phyloP scores from a whole-genome alignment of 2,797 vertebrate genomes.

The Brotula barbata region DNA sequence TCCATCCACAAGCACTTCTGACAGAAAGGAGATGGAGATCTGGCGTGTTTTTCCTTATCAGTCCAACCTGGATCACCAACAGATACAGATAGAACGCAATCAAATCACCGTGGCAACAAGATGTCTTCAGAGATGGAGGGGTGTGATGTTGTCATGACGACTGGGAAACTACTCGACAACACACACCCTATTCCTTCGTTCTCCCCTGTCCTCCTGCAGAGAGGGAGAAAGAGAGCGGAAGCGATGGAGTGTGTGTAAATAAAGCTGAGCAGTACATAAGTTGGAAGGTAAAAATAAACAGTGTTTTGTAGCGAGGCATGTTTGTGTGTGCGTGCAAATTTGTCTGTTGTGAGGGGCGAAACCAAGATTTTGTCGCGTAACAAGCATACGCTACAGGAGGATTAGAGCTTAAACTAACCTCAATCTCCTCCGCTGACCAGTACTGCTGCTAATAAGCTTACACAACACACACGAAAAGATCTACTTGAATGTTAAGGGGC shows the following conservation, averaged over 20 bases:
- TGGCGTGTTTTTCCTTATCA: conserved; percentile 17
- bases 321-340: conserved; percentile 12
- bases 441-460: conserved; percentile 87
- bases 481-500: conserved; percentile 4
- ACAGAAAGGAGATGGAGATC: conserved; percentile 14
- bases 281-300: conserved; percentile 15
- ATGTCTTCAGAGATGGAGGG: conserved; percentile 60
- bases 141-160: conserved; percentile 72
- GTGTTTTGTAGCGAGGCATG: conserved; percentile 9
- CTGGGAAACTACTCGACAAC: conserved; percentile 61
- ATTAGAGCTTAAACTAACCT: conserved; percentile 90
- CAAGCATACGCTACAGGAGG: conserved; percentile 82
- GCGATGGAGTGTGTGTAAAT: conserved; percentile 29
- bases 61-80: conserved; percentile 45
- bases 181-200: conserved; percentile 17
- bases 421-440: conserved; percentile 84
- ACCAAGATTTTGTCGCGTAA: conserved; percentile 69
- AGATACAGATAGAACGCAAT: conserved; percentile 51
- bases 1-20: conserved; percentile 28
- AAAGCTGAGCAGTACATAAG: conserved; percentile 49
- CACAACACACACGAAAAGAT: conserved; percentile 65
- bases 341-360: conserved; percentile 30
- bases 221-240: conserved; percentile 37
- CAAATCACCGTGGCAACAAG: conserved; percentile 72
- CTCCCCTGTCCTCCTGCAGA: conserved; percentile 38